A percentile compares a stretch with the other conserved stretches of the same genome.
phyloP scores from a whole-genome alignment of 2,113 vertebrate species.

The Gorsachius goisagi region DNA sequence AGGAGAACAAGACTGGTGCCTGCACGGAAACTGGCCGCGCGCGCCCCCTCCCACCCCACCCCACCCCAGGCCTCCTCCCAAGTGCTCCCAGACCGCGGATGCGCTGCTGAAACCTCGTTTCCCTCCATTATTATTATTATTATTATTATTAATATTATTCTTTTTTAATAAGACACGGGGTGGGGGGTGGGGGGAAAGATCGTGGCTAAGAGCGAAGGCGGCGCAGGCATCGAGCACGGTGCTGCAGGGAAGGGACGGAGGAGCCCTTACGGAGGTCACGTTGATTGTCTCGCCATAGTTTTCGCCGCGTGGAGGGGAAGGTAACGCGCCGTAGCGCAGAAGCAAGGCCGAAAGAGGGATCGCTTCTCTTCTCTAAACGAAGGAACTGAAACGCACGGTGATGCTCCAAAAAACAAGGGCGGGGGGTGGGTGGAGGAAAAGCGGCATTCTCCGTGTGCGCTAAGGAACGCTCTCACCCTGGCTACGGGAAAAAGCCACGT shows the following conservation, averaged over 20 bases:
- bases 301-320: neutral
- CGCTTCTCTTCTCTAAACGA: neutral
- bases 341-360: neutral
- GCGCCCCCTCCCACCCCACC: neutral
- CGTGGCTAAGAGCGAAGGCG: neutral
- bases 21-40: neutral
- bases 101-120: slow-evolving; percentile 14
- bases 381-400: neutral
- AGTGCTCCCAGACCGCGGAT: neutral
- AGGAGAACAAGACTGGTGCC: slow-evolving; percentile 80
- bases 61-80: slow-evolving; percentile 1
- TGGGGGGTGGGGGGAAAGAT: neutral
- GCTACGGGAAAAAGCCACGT: neutral
- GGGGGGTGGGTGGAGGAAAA: slow-evolving; percentile 17
- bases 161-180: neutral
- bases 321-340: neutral
- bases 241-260: slow-evolving; percentile 26
- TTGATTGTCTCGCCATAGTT: slow-evolving; percentile 69
- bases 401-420: neutral
- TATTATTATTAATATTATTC: too few species aligned
- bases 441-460: slow-evolving; percentile 54
- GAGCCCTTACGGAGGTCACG: slow-evolving; percentile 77
- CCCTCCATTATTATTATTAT: neutral
- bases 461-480: neutral
- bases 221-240: neutral